Base-by-base conservation (phyloP, 1,140 invertebrate genomes). In the Pseudomyrmex cubaensis region DNA sequence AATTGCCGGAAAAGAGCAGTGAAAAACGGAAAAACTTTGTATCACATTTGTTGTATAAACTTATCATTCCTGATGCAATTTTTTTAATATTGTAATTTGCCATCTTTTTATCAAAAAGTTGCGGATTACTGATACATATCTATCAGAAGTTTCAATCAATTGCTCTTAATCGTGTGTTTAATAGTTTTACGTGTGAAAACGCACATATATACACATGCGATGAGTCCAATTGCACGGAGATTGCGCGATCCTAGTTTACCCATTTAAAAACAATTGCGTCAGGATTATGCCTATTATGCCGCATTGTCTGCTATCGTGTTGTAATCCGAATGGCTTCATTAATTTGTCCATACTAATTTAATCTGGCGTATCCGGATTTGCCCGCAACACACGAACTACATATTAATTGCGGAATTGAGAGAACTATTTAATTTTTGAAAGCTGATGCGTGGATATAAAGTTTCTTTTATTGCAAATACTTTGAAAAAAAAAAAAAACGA, bases 281-380 rank as follows among this genome's bases (percentile, higher is more conserved):
- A 13, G 44, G 7, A 59, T 80, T 44, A 8, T 70, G 66, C 70
- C 70, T 83, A 64, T 76, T 64, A 56, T 25, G 15, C 15, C 44
- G 46, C 44, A 70, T 78, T 69, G 76, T 59, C 17, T 48, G 64
- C 15, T 35, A 59, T 78, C 64, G 64, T 35, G 13, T 67, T 77
- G 66, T 77, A 15, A 77, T 77, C 17, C 62, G 35, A 44, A 66
- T n/a, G 50, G 54, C 54, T 80, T 80, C 66, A 72, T 80, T 80
- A 80, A 80, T 70, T 70, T 80, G 66, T 72, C 76, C 66, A 72
- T 20, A 22, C 44, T 80, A 59, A 72, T 80, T 80, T 80, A 80
- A 80, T 61, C 12, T 54, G 2, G 44, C 35, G 50, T 52, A 46
- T 22, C 7, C 48, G 25, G 10, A 52, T 35, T 54, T 25, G n/a